Percentiles rank a stretch among this genome's conserved stretches.
Evolutionary conservation across 2,797 vertebrate species (phyloP).

Genomic region (Gymnocypris eckloni): DNA sequence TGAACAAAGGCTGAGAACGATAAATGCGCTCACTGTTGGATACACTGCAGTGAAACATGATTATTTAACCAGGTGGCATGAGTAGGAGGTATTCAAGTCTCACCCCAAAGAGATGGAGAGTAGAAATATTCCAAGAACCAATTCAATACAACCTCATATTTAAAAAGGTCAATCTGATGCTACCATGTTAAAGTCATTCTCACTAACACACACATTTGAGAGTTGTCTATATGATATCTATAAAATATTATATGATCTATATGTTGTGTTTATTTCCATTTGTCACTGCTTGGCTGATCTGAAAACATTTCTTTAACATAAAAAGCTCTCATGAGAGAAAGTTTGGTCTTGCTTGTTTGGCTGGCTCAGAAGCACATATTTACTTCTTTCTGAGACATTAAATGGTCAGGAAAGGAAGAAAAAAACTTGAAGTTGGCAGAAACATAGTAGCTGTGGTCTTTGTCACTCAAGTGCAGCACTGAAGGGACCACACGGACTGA

Average conservation of each 20-base stretch:
- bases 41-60: neutral
- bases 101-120: constrained; percentile 23
- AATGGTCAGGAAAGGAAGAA: constrained; percentile 18
- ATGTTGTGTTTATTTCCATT: neutral
- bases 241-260: neutral
- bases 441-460: constrained; percentile 39
- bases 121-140: constrained; percentile 51
- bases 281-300: neutral
- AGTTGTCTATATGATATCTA: neutral
- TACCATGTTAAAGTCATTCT: neutral
- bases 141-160: constrained; percentile 62
- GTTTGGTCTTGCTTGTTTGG: neutral
- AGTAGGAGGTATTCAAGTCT: constrained; percentile 13
- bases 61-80: constrained; percentile 22
- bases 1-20: neutral
- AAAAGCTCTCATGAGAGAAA: neutral
- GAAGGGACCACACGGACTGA: constrained; percentile 46
- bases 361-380: neutral
- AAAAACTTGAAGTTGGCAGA: constrained; percentile 14
- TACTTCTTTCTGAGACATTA: neutral
- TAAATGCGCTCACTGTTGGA: neutral
- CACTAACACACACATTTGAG: neutral
- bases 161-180: constrained; percentile 22
- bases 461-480: constrained; percentile 37
- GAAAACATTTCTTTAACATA: neutral